A percentile compares a stretch with the other conserved stretches of the same genome.
Conservation (phyloP, 2,797 vertebrate genomes). For the Onychomys torridus region DNA sequence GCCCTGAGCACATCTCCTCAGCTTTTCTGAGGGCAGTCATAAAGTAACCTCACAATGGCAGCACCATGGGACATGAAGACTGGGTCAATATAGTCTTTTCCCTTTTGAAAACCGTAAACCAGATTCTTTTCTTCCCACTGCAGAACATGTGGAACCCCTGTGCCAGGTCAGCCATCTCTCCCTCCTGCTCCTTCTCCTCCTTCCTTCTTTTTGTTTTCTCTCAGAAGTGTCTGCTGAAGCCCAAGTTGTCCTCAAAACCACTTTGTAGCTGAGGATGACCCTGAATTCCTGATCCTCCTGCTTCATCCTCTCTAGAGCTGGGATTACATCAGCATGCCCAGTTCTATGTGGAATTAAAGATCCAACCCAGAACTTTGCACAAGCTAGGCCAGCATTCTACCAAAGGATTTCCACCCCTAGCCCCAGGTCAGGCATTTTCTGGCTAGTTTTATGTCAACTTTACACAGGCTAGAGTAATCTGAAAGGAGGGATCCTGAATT, state of each 20-base stretch:
- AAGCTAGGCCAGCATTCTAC: not conserved
- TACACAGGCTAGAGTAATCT: not conserved
- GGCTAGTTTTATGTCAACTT: not conserved
- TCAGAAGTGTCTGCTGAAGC: not conserved
- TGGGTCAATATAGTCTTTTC: not conserved
- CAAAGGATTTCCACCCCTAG: not conserved
- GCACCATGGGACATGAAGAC: too few species aligned
- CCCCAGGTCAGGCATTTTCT: not conserved
- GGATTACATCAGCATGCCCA: not conserved
- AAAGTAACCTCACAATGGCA: rapidly evolving
- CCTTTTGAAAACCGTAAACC: not conserved
- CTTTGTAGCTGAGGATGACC: not conserved
- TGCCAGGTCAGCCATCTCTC: not conserved
- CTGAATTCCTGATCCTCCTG: not conserved
- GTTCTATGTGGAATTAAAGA: not conserved
- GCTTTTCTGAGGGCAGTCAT: not conserved
- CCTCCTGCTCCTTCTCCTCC: not conserved
- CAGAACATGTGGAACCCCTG: too few species aligned
- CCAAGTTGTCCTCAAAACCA: not conserved
- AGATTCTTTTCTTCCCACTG: not conserved
- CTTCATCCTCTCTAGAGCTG: not conserved
- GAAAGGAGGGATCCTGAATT: not conserved
- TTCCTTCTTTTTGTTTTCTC: not conserved
- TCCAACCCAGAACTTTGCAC: not conserved
- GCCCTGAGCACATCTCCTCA: not conserved